Percentiles rank a stretch among this genome's conserved stretches.
phyloP scores from a whole-genome alignment of 2,113 vertebrate species.

The Cricetomys ansorgei region DNA sequence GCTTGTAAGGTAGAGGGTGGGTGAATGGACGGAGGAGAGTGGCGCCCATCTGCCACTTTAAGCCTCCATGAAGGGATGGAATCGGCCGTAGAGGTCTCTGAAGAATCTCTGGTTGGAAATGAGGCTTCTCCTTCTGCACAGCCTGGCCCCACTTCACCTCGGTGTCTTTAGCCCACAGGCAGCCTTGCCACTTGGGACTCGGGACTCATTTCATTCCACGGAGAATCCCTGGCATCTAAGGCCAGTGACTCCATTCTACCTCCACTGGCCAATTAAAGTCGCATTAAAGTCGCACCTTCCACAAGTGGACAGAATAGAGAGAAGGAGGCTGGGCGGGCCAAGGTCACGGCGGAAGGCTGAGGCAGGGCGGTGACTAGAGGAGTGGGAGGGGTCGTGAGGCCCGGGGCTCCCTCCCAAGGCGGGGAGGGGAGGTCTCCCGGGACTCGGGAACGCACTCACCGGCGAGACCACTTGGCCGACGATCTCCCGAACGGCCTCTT shows the following conservation, averaged over 20 bases:
- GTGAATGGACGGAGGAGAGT: not conserved
- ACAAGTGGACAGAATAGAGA: not conserved
- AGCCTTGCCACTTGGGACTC: not conserved
- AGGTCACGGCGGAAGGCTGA: constrained; percentile 56
- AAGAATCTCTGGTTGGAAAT: not conserved
- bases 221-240: not conserved
- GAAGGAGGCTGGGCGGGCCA: not conserved
- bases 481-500: constrained; percentile 96
- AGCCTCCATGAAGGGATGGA: not conserved
- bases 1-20: not conserved
- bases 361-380: not conserved
- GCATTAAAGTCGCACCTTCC: too few relatives aligned
- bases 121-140: not conserved
- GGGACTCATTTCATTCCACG: not conserved
- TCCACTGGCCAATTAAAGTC: not conserved
- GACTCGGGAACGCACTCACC: constrained; percentile 85
- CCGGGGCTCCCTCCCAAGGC: not conserved
- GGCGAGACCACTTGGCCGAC: constrained; percentile 97
- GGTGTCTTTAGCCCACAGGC: not conserved
- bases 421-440: not conserved
- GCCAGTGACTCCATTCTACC: not conserved
- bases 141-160: not conserved
- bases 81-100: not conserved
- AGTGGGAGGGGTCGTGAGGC: not conserved
- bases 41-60: not conserved